Evolutionary conservation across 2,888 invertebrate species (phyloP).

Genomic region (Athalia circularis): DNA sequence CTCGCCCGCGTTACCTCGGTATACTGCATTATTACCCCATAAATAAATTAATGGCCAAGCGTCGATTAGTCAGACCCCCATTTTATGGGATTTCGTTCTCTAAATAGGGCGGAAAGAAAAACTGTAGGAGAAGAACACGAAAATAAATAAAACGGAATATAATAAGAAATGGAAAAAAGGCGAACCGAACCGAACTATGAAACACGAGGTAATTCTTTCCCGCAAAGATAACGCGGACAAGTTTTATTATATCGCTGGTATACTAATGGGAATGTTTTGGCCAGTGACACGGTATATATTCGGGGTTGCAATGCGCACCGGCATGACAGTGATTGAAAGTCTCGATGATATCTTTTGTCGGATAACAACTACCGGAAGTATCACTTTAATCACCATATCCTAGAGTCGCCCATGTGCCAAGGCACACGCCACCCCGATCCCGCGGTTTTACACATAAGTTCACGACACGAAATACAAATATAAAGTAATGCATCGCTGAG

Average conservation of each 20-base stretch:
- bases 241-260: conserved; percentile 13
- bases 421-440: conserved; percentile 7
- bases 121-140: neutral
- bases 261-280: conserved; percentile 23
- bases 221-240: conserved; percentile 26
- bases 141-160: neutral
- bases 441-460: neutral
- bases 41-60: conserved; percentile 61
- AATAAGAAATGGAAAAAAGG: neutral
- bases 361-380: conserved; percentile 70
- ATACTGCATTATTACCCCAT: conserved; percentile 54
- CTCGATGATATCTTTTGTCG: conserved; percentile 65
- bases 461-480: neutral
- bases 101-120: conserved; percentile 6
- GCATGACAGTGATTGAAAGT: conserved; percentile 68
- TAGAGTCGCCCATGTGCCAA: conserved; percentile 46
- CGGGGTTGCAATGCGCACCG: conserved; percentile 50
- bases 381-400: conserved; percentile 71
- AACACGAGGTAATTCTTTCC: neutral
- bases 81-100: conserved; percentile 17
- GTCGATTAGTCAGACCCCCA: conserved; percentile 55
- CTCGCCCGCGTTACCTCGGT: conserved; percentile 42
- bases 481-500: no score
- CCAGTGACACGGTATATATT: conserved; percentile 42
- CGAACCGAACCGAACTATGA: no score